phyloP scores from a whole-genome alignment of 1,140 invertebrate species.

The Eumeta japonica region DNA sequence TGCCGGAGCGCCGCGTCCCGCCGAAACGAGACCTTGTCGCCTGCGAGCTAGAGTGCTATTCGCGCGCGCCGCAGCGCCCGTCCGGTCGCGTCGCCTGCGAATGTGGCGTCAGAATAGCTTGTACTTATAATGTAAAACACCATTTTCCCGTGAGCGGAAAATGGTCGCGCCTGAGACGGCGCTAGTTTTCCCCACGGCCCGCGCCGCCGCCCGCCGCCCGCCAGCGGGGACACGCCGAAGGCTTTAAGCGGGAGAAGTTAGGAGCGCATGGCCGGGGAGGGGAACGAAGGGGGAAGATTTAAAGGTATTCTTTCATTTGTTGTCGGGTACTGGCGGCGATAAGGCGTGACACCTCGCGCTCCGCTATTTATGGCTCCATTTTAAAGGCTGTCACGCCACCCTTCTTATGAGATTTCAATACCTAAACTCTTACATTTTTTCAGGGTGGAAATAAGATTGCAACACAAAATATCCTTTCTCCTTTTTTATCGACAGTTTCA shows the following conservation, averaged over 20 bases:
- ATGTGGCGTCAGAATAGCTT: too few relatives aligned
- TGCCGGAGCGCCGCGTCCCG: conserved; percentile 2
- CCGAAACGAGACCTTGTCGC: conserved; percentile 20
- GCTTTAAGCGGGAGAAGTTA: conserved; percentile 18
- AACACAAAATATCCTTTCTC: too few relatives aligned
- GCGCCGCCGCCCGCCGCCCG: too few relatives aligned
- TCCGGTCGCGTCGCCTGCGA: conserved; percentile 16
- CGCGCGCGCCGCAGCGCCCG: conserved; percentile 2
- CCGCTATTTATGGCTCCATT: conserved; percentile 54
- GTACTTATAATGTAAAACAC: conserved; percentile 53
- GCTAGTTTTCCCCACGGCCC: too few relatives aligned
- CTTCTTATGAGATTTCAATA: conserved; percentile 9
- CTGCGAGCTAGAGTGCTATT: conserved; percentile 18
- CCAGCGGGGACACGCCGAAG: too few relatives aligned
- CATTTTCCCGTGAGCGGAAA: conserved; percentile 35
- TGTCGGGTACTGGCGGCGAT: conserved; percentile 38
- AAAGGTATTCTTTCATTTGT: conserved; percentile 49
- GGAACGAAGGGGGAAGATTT: conserved; percentile 12
- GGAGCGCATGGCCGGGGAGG: conserved; percentile 9
- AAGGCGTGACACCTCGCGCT: conserved; percentile 43
- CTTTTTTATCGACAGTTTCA: too few relatives aligned
- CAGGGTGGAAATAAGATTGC: too few relatives aligned
- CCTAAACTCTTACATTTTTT: too few relatives aligned
- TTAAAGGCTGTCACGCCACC: conserved; percentile 51
- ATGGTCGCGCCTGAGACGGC: too few relatives aligned